Percentiles rank a stretch among this genome's conserved stretches.
Conservation (phyloP, 2,888 invertebrate genomes). For the Galerucella nymphaeae region DNA sequence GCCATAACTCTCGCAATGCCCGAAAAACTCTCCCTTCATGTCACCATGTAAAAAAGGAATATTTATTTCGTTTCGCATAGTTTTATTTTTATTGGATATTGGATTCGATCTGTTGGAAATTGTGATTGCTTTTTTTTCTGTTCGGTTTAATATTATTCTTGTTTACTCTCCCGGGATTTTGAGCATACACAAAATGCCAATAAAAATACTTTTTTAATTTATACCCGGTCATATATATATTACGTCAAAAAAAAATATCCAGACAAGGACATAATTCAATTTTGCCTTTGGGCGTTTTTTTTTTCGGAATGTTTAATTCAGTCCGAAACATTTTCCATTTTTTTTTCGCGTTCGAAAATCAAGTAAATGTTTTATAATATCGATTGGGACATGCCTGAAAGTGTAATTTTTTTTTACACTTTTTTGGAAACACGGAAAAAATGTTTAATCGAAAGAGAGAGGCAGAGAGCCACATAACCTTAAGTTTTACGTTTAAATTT, state of each 20-base stretch:
- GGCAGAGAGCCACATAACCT: too few relatives aligned
- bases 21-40: conserved; percentile 44
- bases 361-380: neutral
- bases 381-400: neutral
- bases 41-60: conserved; percentile 58
- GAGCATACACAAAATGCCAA: conserved; percentile 52
- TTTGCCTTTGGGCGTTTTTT: conserved; percentile 10
- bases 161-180: conserved; percentile 57
- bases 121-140: conserved; percentile 55
- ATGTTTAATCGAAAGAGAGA: too few relatives aligned
- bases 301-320: neutral
- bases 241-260: conserved; percentile 26
- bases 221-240: conserved; percentile 32
- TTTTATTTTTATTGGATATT: conserved; percentile 63
- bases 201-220: conserved; percentile 56
- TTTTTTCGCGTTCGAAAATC: neutral
- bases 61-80: conserved; percentile 62
- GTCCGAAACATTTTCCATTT: neutral
- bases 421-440: too few relatives aligned
- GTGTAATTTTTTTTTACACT: neutral
- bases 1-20: conserved; percentile 63
- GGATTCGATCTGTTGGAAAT: conserved; percentile 59
- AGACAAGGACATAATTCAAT: conserved; percentile 33
- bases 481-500: too few relatives aligned
- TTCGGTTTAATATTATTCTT: conserved; percentile 57